Evolutionary conservation across 2,113 vertebrate species (phyloP).

Genomic region (Gorsachius goisagi): DNA sequence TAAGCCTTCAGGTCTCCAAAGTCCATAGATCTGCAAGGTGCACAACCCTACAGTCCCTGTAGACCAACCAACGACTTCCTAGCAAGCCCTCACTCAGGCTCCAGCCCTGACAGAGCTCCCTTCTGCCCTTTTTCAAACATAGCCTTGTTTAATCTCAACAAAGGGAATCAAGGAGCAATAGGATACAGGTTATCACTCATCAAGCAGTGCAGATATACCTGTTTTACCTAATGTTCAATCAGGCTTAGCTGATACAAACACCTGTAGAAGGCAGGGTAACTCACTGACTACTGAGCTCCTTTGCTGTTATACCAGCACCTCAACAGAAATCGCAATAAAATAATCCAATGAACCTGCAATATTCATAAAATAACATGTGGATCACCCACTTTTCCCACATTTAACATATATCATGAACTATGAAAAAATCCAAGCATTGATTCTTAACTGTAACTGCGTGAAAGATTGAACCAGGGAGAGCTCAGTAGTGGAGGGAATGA

Average conservation of each 20-base stretch:
- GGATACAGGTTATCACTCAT: not conserved
- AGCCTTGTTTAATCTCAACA: not conserved
- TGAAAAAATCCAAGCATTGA: not conserved
- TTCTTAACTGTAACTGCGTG: not conserved
- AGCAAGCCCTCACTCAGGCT: fast-evolving
- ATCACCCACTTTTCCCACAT: not conserved
- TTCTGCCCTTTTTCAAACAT: not conserved
- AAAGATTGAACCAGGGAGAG: not conserved
- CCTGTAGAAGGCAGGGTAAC: not conserved
- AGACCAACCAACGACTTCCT: fast-evolving
- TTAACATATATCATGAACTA: not conserved
- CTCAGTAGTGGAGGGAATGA: not conserved
- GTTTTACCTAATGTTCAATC: not conserved
- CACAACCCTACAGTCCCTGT: not conserved
- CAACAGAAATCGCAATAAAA: not conserved
- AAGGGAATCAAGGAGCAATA: not conserved
- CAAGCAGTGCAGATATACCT: not conserved
- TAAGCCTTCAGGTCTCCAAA: not conserved
- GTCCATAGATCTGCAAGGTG: fast-evolving
- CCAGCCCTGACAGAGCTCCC: fast-evolving
- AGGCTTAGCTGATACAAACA: not conserved
- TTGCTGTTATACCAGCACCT: not conserved
- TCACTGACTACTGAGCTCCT: fast-evolving
- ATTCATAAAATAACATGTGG: not conserved
- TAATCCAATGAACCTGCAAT: not conserved